Conservation (phyloP, 1,140 invertebrate species). For the Diachasma alloeum region DNA sequence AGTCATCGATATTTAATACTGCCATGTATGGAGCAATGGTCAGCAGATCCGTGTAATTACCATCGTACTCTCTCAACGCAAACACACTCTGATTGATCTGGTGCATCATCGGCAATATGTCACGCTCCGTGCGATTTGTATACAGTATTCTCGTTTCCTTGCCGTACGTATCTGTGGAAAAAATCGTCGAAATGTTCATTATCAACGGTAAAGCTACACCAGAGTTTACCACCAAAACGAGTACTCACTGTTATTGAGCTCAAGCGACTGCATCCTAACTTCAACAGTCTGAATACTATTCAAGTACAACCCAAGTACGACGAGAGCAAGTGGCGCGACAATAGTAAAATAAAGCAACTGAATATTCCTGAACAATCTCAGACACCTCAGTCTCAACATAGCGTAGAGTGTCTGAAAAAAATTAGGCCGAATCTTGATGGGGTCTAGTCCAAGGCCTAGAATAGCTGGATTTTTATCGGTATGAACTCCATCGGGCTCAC, state of each 20-base stretch:
- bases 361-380: conserved; percentile 63
- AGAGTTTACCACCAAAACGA: neutral
- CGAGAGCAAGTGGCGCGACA: conserved; percentile 69
- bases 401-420: conserved; percentile 64
- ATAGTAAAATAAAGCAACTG: conserved; percentile 66
- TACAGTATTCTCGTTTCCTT: conserved; percentile 51
- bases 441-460: conserved; percentile 66
- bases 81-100: conserved; percentile 56
- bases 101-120: conserved; percentile 52
- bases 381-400: conserved; percentile 61
- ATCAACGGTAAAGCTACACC: neutral
- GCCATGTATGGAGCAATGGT: conserved; percentile 71
- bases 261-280: conserved; percentile 70
- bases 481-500: conserved; percentile 54
- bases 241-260: conserved; percentile 62
- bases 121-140: conserved; percentile 50
- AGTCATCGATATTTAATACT: conserved; percentile 70
- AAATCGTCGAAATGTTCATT: neutral
- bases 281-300: conserved; percentile 72
- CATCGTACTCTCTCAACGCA: conserved; percentile 69
- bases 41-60: conserved; percentile 71
- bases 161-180: conserved; percentile 53
- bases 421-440: conserved; percentile 66
- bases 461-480: conserved; percentile 58
- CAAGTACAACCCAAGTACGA: conserved; percentile 73